Conservation (phyloP, 1,140 invertebrate genomes). For the Caenorhabditis briggsae region DNA sequence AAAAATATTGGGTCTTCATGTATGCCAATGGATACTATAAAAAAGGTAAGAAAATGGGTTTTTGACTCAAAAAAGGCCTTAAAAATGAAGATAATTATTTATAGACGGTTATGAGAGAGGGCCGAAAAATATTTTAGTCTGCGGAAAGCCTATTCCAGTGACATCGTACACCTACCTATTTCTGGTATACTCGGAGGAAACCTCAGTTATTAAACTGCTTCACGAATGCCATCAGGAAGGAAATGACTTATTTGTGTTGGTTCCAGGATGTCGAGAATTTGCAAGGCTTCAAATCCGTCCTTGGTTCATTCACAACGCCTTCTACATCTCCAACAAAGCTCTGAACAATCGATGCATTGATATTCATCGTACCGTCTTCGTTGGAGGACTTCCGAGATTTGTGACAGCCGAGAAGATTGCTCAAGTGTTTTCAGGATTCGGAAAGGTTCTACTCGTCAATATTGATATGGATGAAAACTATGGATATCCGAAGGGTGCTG, state of each 20-base stretch:
- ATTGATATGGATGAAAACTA: conserved; percentile 34
- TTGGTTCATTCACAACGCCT: conserved; percentile 4
- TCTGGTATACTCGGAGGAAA: not conserved
- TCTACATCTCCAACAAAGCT: not conserved
- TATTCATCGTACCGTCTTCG: conserved; percentile 19
- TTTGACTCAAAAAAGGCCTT: too few species aligned
- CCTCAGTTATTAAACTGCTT: conserved; percentile 20
- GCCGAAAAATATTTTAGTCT: not conserved
- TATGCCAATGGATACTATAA: too few species aligned
- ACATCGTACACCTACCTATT: conserved; percentile 10
- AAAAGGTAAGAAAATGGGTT: too few species aligned
- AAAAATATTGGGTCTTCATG: too few species aligned
- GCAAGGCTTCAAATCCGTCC: conserved; percentile 38
- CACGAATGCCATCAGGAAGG: not conserved
- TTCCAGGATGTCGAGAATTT: not conserved
- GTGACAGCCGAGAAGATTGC: conserved; percentile 19
- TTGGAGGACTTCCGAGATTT: conserved; percentile 42
- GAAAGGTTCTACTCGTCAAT: conserved; percentile 1
- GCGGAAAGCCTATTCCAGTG: not conserved
- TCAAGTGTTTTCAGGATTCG: conserved; percentile 13
- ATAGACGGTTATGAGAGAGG: too few species aligned
- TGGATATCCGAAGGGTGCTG: conserved; percentile 38
- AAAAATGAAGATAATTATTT: too few species aligned
- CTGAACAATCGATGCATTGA: not conserved
- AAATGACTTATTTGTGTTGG: conserved; percentile 16